Percentiles rank a stretch among this genome's conserved stretches.
phyloP scores from a whole-genome alignment of 1,140 invertebrate species.

The Drosophila takahashii region DNA sequence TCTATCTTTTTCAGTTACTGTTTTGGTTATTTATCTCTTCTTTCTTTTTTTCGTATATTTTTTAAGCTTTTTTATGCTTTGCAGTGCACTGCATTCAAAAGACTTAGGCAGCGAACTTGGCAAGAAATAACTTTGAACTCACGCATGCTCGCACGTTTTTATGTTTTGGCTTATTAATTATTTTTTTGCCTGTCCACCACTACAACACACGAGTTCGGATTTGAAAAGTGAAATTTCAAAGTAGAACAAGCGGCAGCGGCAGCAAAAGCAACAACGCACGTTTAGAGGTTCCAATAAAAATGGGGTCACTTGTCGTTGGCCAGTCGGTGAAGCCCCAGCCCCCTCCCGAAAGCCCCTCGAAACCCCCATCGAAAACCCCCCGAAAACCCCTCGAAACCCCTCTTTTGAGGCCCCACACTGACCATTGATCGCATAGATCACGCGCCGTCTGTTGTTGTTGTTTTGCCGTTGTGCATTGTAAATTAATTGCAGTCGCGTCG shows the following conservation, averaged over 20 bases:
- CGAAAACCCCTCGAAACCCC: not conserved
- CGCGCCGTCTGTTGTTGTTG: conserved; percentile 54
- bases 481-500: conserved; percentile 81
- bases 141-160: conserved; percentile 44
- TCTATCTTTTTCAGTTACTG: conserved; percentile 14
- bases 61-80: conserved; percentile 1
- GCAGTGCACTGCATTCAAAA: conserved; percentile 44
- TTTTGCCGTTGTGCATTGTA: conserved; percentile 59
- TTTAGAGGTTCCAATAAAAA: conserved; percentile 73
- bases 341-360: not conserved
- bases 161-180: conserved; percentile 76
- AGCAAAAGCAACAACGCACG: conserved; percentile 52
- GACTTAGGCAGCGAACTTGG: conserved; percentile 62
- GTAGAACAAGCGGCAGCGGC: conserved; percentile 63
- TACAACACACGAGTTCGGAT: conserved; percentile 36
- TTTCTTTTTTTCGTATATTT: not conserved
- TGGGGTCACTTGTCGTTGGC: conserved; percentile 76
- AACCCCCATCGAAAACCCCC: not conserved
- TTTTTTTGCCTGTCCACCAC: conserved; percentile 30
- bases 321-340: conserved; percentile 27
- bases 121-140: conserved; percentile 31
- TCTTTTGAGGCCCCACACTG: not conserved
- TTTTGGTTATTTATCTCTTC: not conserved
- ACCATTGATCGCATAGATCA: conserved; percentile 66
- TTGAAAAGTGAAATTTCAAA: conserved; percentile 81